These are phyloP conservation scores for Myiozetetes cayanensis DNA, from an alignment of 2,113 vertebrate genomes.

Conservation along the genomic window DNA sequence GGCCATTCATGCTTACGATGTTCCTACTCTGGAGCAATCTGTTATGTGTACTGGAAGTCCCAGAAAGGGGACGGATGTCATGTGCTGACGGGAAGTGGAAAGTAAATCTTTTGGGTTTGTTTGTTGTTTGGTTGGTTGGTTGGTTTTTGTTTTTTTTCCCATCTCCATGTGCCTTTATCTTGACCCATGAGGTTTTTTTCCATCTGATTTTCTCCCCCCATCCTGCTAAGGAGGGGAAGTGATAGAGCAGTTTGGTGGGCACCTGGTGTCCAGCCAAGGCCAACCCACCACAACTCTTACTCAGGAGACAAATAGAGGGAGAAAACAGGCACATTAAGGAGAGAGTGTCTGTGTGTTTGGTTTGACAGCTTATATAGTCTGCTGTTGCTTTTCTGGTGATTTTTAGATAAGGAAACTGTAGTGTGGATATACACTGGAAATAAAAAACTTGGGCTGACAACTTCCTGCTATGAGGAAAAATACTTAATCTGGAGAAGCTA, in stretches of 20 bases:
- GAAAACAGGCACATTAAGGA: neutral
- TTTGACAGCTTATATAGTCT: neutral
- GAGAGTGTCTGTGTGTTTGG: neutral
- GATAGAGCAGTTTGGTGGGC: neutral
- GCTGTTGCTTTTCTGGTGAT: neutral
- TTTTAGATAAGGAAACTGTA: neutral
- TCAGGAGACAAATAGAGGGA: neutral
- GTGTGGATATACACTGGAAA: neutral
- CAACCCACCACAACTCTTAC: neutral
- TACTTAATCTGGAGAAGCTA: neutral
- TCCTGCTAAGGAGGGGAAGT: neutral
- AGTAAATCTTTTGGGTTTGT: neutral
- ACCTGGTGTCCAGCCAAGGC: neutral
- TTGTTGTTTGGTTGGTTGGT: neutral
- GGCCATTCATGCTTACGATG: accelerated
- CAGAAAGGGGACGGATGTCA: accelerated
- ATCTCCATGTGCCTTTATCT: neutral
- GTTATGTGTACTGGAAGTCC: accelerated
- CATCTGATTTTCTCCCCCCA: neutral
- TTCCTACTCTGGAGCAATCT: neutral
- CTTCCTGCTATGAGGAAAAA: neutral
- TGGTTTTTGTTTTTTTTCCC: no score
- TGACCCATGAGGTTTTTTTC: neutral
- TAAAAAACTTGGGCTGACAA: neutral
- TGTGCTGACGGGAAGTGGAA: neutral